Conservation (phyloP, 2,113 vertebrate species). For the Albula goreensis region DNA sequence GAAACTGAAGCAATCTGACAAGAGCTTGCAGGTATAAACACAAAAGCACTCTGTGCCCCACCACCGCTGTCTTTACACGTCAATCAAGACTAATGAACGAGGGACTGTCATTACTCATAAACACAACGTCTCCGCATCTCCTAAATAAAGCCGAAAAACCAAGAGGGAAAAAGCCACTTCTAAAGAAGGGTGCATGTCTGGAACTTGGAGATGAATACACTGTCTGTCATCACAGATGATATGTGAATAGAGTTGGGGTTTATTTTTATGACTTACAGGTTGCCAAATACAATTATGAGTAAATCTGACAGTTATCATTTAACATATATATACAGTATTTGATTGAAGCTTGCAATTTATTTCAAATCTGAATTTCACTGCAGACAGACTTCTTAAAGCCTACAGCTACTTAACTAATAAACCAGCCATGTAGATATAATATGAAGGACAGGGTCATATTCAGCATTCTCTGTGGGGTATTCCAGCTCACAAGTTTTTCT, state of each 20-base stretch:
- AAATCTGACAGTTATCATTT: no score
- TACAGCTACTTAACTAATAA: no score
- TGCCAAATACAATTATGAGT: no score
- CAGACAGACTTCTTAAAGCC: no score
- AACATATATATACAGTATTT: not conserved
- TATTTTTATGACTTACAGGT: no score
- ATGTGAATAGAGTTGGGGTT: no score
- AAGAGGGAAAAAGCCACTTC: not conserved
- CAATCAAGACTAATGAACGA: slow-evolving; percentile 1
- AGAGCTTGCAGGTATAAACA: not conserved
- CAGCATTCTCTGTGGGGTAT: no score
- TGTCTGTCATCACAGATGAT: not conserved
- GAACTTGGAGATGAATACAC: not conserved
- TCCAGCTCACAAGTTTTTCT: no score
- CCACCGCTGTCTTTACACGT: not conserved
- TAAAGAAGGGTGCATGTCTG: not conserved
- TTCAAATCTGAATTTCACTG: no score
- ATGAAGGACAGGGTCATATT: no score
- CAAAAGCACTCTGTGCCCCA: not conserved
- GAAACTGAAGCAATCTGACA: slow-evolving; percentile 5
- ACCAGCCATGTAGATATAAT: no score
- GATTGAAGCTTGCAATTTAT: not conserved
- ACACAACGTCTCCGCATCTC: not conserved
- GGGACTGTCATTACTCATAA: not conserved
- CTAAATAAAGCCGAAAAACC: not conserved